Conservation (phyloP, 2,797 vertebrate genomes). For the Parotocinclus haroldoi region DNA sequence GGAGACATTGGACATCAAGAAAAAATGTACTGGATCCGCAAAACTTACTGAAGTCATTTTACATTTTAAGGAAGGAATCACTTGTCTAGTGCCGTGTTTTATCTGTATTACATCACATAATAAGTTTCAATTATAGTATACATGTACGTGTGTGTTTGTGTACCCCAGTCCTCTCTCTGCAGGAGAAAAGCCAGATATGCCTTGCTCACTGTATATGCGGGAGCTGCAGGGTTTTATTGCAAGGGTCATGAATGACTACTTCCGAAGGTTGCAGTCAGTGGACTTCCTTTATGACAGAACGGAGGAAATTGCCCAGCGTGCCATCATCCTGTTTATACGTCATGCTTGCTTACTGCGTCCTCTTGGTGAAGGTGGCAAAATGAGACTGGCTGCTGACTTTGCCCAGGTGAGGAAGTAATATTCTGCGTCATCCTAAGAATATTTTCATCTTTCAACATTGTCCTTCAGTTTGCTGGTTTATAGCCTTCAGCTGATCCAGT, state of each 20-base stretch:
- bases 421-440: too few species aligned
- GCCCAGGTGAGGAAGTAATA: conserved; percentile 80
- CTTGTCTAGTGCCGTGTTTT: too few species aligned
- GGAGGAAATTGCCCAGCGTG: conserved; percentile 84
- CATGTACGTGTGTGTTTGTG: conserved; percentile 6
- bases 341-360: conserved; percentile 86
- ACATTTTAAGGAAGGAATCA: too few species aligned
- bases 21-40: too few species aligned
- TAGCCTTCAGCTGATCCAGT: too few species aligned
- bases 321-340: conserved; percentile 87
- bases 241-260: conserved; percentile 90
- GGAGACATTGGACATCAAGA: too few species aligned
- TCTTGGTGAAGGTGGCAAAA: conserved; percentile 91
- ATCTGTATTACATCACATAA: too few species aligned
- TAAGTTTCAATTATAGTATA: background rate
- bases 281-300: conserved; percentile 92
- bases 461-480: too few species aligned
- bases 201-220: conserved; percentile 96
- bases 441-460: too few species aligned
- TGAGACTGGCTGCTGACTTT: conserved; percentile 91
- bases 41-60: too few species aligned
- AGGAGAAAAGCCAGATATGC: conserved; percentile 80
- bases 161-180: conserved; percentile 71
- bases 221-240: conserved; percentile 94
- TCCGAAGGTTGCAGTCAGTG: conserved; percentile 85